Percentiles rank a stretch among this genome's conserved stretches.
Conservation (phyloP, 2,113 vertebrate species). For the Chauna torquata region DNA sequence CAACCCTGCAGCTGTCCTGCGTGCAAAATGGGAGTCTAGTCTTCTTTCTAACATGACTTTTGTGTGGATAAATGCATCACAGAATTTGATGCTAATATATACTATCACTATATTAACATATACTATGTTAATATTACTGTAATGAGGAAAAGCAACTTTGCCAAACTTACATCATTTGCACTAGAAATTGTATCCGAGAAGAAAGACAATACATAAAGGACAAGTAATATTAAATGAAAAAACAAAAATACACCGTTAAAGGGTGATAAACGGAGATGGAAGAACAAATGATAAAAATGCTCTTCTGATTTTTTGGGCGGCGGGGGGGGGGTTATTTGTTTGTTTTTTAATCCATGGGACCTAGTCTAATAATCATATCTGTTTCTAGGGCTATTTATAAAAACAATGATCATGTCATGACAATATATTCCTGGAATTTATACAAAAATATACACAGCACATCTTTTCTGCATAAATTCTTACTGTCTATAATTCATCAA, state of each 20-base stretch:
- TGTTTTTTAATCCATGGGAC: neutral
- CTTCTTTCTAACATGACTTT: neutral
- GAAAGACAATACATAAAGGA: neutral
- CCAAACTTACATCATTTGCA: neutral
- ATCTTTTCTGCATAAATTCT: slow-evolving; percentile 12
- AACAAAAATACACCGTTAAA: neutral
- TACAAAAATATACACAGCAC: neutral
- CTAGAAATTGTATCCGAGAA: neutral
- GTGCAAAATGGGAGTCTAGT: neutral
- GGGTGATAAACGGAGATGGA: neutral
- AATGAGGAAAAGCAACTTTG: neutral
- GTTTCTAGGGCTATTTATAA: neutral
- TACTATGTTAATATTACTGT: neutral
- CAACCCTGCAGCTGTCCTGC: neutral
- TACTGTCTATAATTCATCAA: neutral
- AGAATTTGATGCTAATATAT: neutral
- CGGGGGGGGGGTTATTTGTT: neutral
- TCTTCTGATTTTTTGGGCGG: neutral
- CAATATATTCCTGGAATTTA: slow-evolving; percentile 1
- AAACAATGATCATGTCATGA: neutral
- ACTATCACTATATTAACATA: neutral
- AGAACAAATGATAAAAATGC: neutral
- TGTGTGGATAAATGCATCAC: neutral
- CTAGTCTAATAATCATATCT: neutral
- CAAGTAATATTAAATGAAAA: neutral